Conservation (phyloP, 2,888 invertebrate genomes). For the Drosophila mayaguana region DNA sequence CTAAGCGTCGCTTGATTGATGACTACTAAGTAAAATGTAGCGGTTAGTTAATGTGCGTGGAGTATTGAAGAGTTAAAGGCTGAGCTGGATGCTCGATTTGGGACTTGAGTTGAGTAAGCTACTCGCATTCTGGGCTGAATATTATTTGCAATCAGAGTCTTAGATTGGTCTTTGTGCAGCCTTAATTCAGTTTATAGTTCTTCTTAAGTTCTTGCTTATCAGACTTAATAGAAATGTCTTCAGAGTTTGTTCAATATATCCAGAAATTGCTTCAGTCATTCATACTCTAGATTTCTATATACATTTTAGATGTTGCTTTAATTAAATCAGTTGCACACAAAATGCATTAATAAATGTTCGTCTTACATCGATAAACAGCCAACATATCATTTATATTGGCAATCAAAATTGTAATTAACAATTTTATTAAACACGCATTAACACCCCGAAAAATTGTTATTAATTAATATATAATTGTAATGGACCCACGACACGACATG, state of each 20-base stretch:
- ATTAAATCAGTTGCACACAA: slow-evolving; percentile 21
- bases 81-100: not conserved
- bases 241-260: too few species aligned
- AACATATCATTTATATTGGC: slow-evolving; percentile 38
- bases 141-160: not conserved
- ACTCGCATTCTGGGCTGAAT: not conserved
- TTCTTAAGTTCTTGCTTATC: too few species aligned
- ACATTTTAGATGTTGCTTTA: not conserved
- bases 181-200: too few species aligned
- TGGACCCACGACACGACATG: slow-evolving; percentile 64
- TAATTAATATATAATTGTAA: slow-evolving; percentile 81
- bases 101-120: not conserved
- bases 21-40: slow-evolving; percentile 6
- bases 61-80: not conserved
- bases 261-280: too few species aligned
- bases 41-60: slow-evolving; percentile 5
- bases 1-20: slow-evolving; percentile 32
- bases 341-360: not conserved
- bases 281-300: too few species aligned
- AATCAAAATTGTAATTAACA: slow-evolving; percentile 58
- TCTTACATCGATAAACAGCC: slow-evolving; percentile 16
- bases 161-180: too few species aligned
- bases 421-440: slow-evolving; percentile 57
- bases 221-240: too few species aligned
- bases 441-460: slow-evolving; percentile 74